Base-by-base conservation (phyloP, 2,113 vertebrate species). In the Spermophilus dauricus region DNA sequence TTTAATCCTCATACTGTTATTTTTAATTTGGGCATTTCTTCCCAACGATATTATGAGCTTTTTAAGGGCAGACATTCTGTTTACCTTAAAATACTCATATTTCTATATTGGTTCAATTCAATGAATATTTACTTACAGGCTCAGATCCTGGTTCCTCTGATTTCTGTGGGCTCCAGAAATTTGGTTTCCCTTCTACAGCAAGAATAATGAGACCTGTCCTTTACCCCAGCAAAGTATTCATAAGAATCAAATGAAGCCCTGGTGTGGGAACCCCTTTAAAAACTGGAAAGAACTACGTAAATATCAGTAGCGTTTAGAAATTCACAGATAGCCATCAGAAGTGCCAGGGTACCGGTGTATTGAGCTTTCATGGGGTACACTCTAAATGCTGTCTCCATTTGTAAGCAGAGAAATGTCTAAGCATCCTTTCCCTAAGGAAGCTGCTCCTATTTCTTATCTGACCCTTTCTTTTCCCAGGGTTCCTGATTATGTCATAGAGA, bases 1-100 rank as follows among this genome's bases (percentile, higher is more conserved):
- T 30, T 82, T 89, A 48, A 67, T 78, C 58, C 45, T 88, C 77
- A 28, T 65, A 56, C 84, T 90, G 3, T 78, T 77, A 87, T 93
- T 70, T 82, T 85, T 58, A 56, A 53, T 86, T 92, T 42, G 39
- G 42, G 17, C 81, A 80, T 95, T 94, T 92, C 83, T 89, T 51
- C 58, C 78, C 67, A 94, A 61, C 18, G 67, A 89, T n/a, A 48
- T 93, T 85, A 58, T 75, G 65, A 81, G n/a, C 28, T 85, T 88
- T 45, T 89, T 86, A 84, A 86, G 26, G 37, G 37, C 69, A 92
- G 48, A 76, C 7, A 77, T 11, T 18, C 48, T 69, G 5, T 87
- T 84, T 93, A 77, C 45, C 53, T 95, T 85, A 63, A 82, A 86
- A 73, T 30, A 51, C 39, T 96, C 37, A 13, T 48, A 22, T 75